Base-by-base conservation (phyloP, 2,113 vertebrate genomes). In the Prinia subflava region DNA sequence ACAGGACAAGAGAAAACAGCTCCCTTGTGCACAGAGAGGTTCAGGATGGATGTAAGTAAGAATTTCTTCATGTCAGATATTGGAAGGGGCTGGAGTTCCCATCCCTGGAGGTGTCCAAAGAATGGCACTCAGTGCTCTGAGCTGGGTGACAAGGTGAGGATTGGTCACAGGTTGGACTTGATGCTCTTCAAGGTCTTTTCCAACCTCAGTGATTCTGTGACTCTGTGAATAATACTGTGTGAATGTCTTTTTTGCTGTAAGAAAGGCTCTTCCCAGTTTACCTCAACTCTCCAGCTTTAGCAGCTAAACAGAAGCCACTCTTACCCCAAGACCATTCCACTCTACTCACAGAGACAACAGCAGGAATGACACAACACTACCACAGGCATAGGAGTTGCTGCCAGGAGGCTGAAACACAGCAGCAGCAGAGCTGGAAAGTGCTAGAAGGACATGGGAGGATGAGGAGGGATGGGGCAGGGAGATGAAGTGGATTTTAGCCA, bases 391-490 rank as follows among this genome's bases (percentile, higher is more conserved):
- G 42, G 39, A 79, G 65, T 25, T 60, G 75, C 42, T 73, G 35
- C 52, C 33, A 52, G 46, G 59, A 47, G 49, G 30, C 19, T 3
- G 2, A 33, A 42, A 50, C 1, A 28, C 28, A 68, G 42, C 0
- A 6, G 47, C 23, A 60, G 55, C 0, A 0, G 39, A 67, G 42
- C 33, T 83, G 50, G 1, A 24, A 64, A 56, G n/a, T 21, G 22
- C 41, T 52, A 78, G 39, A 68, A 71, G 14, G 50, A 81, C 33
- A 39, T 1, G 10, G 49, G 42, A 76, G 46, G 63, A 65, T 13
- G 13, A 73, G 65, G 44, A 68, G 41, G 39, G 47, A 50, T 1
- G 0, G 49, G 30, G 23, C 19, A 60, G 41, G 44, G 35, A 77
- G 39, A 24, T 14, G 4, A 68, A 75, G 31, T 8, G 13, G 39